phyloP scores from a whole-genome alignment of 2,888 invertebrate genomes.

The Sthenelais limicola region DNA sequence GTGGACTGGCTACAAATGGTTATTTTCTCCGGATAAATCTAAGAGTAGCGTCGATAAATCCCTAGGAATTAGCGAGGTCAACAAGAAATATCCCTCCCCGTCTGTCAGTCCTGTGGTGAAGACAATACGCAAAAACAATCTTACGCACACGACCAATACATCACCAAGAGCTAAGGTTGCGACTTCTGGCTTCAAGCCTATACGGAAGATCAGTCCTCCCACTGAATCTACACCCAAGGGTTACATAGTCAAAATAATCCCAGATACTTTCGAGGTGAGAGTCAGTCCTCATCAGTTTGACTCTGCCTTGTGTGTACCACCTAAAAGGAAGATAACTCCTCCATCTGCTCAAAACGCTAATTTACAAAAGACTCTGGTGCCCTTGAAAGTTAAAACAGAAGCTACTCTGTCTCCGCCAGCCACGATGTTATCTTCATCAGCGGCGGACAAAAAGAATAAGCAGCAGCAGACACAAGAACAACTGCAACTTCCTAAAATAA shows the following conservation, averaged over 20 bases:
- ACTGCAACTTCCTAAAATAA: no score
- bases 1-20: constrained; percentile 19
- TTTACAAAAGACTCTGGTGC: no score
- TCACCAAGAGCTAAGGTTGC: constrained; percentile 18
- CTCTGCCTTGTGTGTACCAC: no score
- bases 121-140: background rate
- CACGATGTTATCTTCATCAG: no score
- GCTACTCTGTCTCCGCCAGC: no score
- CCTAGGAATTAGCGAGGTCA: background rate
- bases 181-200: background rate
- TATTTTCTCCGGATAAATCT: background rate
- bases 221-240: background rate
- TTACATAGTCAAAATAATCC: constrained; percentile 14
- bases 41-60: background rate
- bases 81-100: background rate
- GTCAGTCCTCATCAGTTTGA: no score
- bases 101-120: background rate
- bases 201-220: constrained; percentile 11
- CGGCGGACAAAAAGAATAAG: no score
- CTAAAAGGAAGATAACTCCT: no score
- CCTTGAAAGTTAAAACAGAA: no score
- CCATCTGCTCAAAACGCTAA: no score
- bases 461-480: no score
- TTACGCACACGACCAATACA: no score
- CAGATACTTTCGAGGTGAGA: background rate